phyloP scores from a whole-genome alignment of 2,797 vertebrate species.

The Choloepus didactylus region DNA sequence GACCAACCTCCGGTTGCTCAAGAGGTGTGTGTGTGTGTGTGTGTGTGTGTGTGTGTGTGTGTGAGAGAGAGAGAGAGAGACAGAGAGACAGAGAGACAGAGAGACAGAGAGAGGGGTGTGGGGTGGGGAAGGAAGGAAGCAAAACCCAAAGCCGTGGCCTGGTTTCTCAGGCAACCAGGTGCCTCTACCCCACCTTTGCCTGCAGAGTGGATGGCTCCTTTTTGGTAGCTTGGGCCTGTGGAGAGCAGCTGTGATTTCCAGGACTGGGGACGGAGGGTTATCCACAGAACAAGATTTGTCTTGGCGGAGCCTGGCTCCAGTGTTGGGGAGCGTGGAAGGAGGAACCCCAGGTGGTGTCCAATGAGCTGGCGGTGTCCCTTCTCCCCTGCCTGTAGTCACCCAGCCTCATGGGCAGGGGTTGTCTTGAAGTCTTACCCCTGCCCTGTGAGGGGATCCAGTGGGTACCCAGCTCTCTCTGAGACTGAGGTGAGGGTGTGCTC shows the following conservation, averaged over 20 bases:
- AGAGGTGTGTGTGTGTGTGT: neutral
- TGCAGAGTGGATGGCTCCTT: neutral
- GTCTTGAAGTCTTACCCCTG: neutral
- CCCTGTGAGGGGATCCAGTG: neutral
- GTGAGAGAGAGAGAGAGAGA: too few relatives aligned
- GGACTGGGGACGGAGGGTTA: neutral
- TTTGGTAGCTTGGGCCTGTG: neutral
- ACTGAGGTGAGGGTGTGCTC: neutral
- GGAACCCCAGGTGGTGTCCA: conserved; percentile 34
- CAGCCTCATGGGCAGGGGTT: neutral
- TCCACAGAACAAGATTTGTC: neutral
- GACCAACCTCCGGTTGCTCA: neutral
- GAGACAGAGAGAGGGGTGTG: too few relatives aligned
- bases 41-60: neutral
- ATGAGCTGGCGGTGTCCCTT: neutral
- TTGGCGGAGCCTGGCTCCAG: conserved; percentile 27
- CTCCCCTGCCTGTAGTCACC: neutral
- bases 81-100: too few relatives aligned
- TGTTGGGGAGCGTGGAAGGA: neutral
- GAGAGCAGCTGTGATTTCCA: conserved; percentile 49
- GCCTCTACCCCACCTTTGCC: neutral
- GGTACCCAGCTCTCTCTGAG: neutral
- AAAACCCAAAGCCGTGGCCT: neutral
- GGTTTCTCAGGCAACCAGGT: neutral
- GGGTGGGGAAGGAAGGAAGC: neutral